phyloP scores from a whole-genome alignment of 2,888 invertebrate genomes.

The Cantharis lateralis region DNA sequence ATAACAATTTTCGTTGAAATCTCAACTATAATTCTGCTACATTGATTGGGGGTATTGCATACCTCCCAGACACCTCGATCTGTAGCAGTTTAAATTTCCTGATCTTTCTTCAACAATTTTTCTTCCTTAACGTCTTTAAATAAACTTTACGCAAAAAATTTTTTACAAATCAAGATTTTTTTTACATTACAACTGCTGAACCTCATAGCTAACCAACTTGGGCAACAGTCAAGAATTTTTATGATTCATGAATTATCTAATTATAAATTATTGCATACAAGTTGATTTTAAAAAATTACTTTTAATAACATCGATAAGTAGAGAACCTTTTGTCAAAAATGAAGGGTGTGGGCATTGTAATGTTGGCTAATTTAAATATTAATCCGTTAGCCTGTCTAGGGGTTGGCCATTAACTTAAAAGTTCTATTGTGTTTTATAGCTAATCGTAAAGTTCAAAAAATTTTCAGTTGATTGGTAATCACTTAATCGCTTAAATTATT shows the following conservation, averaged over 20 bases:
- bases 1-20: too few species aligned
- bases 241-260: background rate
- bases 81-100: too few species aligned
- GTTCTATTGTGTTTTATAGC: background rate
- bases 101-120: too few species aligned
- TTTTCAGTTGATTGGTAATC: background rate
- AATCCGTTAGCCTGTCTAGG: background rate
- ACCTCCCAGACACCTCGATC: too few species aligned
- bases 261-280: background rate
- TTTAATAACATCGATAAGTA: background rate
- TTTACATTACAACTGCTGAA: too few species aligned
- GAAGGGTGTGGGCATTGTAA: background rate
- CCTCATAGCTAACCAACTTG: too few species aligned
- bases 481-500: background rate
- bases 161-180: too few species aligned
- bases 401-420: background rate
- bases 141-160: too few species aligned
- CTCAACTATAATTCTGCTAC: too few species aligned
- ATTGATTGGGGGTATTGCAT: too few species aligned
- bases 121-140: too few species aligned
- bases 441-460: background rate
- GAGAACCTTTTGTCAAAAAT: background rate
- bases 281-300: background rate
- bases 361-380: background rate
- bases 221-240: too few species aligned